phyloP scores from a whole-genome alignment of 2,888 invertebrate species.

The Panorpa germanica region DNA sequence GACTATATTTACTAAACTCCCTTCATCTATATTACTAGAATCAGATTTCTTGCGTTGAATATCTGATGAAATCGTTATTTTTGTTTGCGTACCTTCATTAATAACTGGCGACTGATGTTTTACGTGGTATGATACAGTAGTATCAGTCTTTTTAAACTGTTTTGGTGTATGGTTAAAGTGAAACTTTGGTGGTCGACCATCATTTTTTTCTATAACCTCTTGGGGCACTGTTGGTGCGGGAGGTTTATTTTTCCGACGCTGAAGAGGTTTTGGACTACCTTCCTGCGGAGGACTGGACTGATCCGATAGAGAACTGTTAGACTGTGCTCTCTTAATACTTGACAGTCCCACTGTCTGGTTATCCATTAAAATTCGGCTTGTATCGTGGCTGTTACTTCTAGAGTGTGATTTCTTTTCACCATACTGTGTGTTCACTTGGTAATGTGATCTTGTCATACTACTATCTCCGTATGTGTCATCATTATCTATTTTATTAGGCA shows the following conservation, averaged over 20 bases:
- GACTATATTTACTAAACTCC: no score
- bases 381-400: slow-evolving; percentile 38
- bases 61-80: no score
- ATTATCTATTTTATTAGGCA: slow-evolving; percentile 31
- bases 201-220: no score
- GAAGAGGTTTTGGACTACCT: slow-evolving; percentile 55
- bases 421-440: no score
- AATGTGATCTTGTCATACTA: slow-evolving; percentile 28
- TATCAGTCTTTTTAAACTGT: no score
- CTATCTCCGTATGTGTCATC: slow-evolving; percentile 29
- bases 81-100: no score
- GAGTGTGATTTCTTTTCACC: slow-evolving; percentile 26
- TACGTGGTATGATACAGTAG: no score
- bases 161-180: no score
- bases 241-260: slow-evolving; percentile 51
- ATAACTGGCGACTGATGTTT: no score
- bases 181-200: no score
- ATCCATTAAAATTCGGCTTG: slow-evolving; percentile 29
- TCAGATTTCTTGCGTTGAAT: no score
- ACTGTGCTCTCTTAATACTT: slow-evolving; percentile 35
- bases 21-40: no score
- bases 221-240: slow-evolving; percentile 46
- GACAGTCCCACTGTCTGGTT: slow-evolving; percentile 18
- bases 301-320: slow-evolving; percentile 47
- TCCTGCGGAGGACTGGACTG: slow-evolving; percentile 46